Conservation (phyloP, 1,140 invertebrate species). For the Grapholita molesta region DNA sequence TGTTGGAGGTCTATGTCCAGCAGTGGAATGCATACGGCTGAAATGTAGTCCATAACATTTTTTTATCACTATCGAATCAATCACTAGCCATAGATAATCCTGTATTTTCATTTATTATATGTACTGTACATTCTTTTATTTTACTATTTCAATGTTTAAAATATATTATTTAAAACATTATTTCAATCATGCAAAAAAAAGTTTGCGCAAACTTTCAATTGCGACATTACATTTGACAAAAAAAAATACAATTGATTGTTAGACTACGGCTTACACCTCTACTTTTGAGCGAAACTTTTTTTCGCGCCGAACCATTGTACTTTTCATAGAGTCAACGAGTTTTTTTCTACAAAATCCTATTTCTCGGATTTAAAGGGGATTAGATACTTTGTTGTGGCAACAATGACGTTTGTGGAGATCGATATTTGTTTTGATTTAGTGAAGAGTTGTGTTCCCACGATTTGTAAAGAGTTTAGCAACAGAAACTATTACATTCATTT, state of each 20-base stretch:
- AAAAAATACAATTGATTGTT: constrained; percentile 57
- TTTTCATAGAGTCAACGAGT: constrained; percentile 69
- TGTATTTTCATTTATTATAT: too few relatives aligned
- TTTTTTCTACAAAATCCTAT: constrained; percentile 67
- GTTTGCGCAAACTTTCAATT: constrained; percentile 23
- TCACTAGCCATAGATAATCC: too few relatives aligned
- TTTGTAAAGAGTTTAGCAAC: constrained; percentile 20
- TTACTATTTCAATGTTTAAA: too few relatives aligned
- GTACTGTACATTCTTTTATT: too few relatives aligned
- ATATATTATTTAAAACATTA: too few relatives aligned
- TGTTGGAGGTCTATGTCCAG: too few relatives aligned
- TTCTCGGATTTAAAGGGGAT: constrained; percentile 76
- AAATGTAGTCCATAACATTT: too few relatives aligned
- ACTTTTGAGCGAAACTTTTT: constrained; percentile 49
- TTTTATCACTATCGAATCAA: too few relatives aligned
- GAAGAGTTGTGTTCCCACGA: constrained; percentile 51
- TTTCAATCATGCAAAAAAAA: constrained; percentile 28
- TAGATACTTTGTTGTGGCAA: constrained; percentile 76
- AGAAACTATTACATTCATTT: background rate
- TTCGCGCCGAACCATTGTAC: constrained; percentile 46
- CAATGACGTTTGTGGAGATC: constrained; percentile 67
- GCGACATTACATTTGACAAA: constrained; percentile 26
- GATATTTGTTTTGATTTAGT: constrained; percentile 70
- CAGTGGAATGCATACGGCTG: too few relatives aligned
- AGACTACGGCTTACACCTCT: constrained; percentile 63